Evolutionary conservation across 2,113 vertebrate species (phyloP).

Genomic region (Chitala chitala): DNA sequence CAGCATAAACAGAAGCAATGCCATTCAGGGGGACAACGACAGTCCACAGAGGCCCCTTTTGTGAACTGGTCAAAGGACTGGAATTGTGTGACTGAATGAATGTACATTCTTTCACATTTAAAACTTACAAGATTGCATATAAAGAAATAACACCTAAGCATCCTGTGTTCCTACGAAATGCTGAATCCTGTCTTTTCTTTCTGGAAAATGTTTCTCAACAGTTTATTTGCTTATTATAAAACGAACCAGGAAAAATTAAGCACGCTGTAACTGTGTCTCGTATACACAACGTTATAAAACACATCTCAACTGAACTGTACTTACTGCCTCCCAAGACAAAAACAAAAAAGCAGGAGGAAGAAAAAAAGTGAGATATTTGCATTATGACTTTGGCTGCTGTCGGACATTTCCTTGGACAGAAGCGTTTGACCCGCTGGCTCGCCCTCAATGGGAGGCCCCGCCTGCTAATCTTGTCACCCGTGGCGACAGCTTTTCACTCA

Average conservation of each 20-base stretch:
- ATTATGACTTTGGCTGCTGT: slow-evolving; percentile 27
- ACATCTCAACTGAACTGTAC: background rate
- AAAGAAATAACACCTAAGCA: too few relatives aligned
- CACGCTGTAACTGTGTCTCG: background rate
- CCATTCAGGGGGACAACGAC: background rate
- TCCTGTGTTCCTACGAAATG: too few relatives aligned
- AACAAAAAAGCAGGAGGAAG: too few relatives aligned
- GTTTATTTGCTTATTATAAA: too few relatives aligned
- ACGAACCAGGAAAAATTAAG: too few relatives aligned
- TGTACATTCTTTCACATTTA: too few relatives aligned
- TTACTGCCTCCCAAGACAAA: background rate
- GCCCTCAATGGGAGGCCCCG: slow-evolving; percentile 24
- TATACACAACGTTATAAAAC: background rate
- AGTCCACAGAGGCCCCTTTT: background rate
- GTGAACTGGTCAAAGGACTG: background rate
- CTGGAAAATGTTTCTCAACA: too few relatives aligned
- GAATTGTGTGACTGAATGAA: background rate
- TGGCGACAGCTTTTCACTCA: slow-evolving; percentile 7
- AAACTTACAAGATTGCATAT: too few relatives aligned
- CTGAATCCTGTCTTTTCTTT: too few relatives aligned
- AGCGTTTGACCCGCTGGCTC: slow-evolving; percentile 33
- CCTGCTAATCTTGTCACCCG: slow-evolving; percentile 20
- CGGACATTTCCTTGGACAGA: slow-evolving; percentile 19
- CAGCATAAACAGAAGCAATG: background rate
- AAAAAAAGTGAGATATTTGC: slow-evolving; percentile 22